Evolutionary conservation across 2,888 invertebrate species (phyloP), one percentile per base, ranked within the genome.

Genomic region (Syrphus vitripennis): DNA sequence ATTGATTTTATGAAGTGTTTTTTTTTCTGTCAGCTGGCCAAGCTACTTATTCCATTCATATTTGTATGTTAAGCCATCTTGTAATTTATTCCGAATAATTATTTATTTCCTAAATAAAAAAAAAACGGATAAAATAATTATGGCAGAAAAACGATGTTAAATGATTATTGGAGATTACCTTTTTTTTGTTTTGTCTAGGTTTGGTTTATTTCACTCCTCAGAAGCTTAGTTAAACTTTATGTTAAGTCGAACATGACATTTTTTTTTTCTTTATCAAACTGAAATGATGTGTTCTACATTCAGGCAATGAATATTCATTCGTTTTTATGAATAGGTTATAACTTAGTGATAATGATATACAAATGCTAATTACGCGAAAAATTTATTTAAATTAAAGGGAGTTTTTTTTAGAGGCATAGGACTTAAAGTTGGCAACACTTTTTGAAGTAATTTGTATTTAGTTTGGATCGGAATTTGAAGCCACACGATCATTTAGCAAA

Each of bases 1-100:
- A 63, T 34, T 16, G 48, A 59, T 78, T 24, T 69, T 61, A 9
- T 16, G n/a, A n/a, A n/a, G 16, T 40, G n/a, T 61, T n/a, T 24
- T 7, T 65, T 10, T 63, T 2, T 26, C 19, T 45, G 26, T 31
- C 19, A 29, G 29, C 45, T 45, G 29, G 7, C 5, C n/a, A n/a
- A 61, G 21, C 61, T 24, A 42, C 61, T 40, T 12, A 31, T 29
- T 45, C 1, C 1, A 42, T 42, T 26, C 29, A 42, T n/a, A 19
- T n/a, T 9, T 37, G 21, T 16, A n/a, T 37, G 21, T 16, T 16
- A 61, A 61, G 16, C 24, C 26, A 40, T 10, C 4, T 19, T 21
- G 6, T 19, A 40, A 26, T 24, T 61, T 65, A 65, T 45, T 45
- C 24, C n/a, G 16, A 63, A 63, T 26, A 29, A 16, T 42, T 5